Evolutionary conservation across 1,140 invertebrate genomes (phyloP), one percentile per base, ranked within the genome.

Genomic region (Plutomurus gul): DNA sequence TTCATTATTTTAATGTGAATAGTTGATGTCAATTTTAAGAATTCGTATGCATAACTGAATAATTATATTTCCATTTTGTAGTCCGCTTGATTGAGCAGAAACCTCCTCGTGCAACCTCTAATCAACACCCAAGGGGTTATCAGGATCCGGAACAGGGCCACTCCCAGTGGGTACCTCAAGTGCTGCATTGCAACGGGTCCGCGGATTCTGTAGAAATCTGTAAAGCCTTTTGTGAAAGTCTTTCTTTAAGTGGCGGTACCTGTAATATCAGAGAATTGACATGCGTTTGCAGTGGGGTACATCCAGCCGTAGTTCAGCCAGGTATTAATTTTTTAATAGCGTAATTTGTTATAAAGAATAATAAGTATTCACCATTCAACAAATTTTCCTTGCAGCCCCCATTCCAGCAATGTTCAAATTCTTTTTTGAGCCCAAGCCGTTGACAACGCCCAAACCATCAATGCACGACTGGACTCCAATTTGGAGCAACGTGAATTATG

Each of bases 1-100:
- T n/a, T n/a, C 8, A 49, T 16, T 49, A 7, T 7, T 20, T 49
- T n/a, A 4, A 47, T 6, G 4, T 47, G 16, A 13, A 47, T 47
- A 13, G 10, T 13, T 49, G 11, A 5, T 4, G 2, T 77, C 5
- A 39, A 22, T 77, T 65, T 65, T 77, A 6, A 16, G 11, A 20
- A 7, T 46, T 18, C 3, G 10, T 22, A 3, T 74, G 39, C 33
- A 74, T 20, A 49, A 7, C 22, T 56, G 20, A 51, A 72, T 18
- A 7, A 25, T 33, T 16, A 0, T 36, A 3, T 39, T 39, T 43
- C 6, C 10, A 27, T 71, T 79, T 22, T 49, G 10, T 16, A 81
- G 80, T 81, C 18, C 40, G 77, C 51, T 30, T 78, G 13, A 18
- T 81, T 36, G 33, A 78, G 43, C 56, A 78, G 27, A 49, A 77